These are phyloP conservation scores for Nannoperca obscura DNA, from an alignment of 2,797 vertebrate species.

Conservation along the genomic window DNA sequence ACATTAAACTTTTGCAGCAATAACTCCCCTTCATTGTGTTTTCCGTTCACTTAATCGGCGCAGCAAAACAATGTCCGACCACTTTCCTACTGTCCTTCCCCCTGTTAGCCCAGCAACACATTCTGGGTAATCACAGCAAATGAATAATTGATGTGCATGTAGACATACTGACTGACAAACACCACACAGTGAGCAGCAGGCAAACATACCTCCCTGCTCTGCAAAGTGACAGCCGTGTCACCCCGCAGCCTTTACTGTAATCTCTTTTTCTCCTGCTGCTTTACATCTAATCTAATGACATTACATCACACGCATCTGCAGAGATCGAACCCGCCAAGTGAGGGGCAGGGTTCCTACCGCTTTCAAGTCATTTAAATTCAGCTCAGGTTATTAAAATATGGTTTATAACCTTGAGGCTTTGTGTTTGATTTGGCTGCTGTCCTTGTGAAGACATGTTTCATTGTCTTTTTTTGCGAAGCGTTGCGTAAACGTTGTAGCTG, in stretches of 20 bases:
- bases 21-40: too few species aligned
- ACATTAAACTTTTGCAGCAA: background rate
- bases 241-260: background rate
- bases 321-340: background rate
- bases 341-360: background rate
- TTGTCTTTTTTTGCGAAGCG: background rate
- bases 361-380: background rate
- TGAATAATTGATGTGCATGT: background rate
- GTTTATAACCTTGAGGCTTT: background rate
- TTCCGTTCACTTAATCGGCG: background rate
- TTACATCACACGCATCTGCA: background rate
- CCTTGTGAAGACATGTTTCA: constrained; percentile 11
- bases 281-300: background rate
- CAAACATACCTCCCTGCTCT: background rate
- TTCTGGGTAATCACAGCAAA: background rate
- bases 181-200: background rate
- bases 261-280: too few species aligned
- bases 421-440: background rate
- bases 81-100: background rate
- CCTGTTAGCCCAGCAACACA: background rate
- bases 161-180: background rate
- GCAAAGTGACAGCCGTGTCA: background rate
- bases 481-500: background rate
- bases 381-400: background rate
- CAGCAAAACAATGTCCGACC: background rate